Conservation (phyloP, 2,888 invertebrate species). For the Drosophila limbata region DNA sequence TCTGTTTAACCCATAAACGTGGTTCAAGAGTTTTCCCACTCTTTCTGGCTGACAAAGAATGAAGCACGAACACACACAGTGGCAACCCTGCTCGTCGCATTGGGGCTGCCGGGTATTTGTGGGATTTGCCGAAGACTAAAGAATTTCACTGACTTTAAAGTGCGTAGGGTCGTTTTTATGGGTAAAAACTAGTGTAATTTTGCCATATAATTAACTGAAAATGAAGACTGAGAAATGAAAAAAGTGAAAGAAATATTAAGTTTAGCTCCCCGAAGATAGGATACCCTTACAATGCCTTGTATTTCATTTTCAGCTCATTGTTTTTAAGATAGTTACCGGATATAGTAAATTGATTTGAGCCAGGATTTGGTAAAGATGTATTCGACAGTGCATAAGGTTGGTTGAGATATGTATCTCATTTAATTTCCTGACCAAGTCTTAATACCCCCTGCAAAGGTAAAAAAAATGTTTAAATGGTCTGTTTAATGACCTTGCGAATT, state of each 20-base stretch:
- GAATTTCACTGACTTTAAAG: not conserved
- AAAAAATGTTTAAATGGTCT: not conserved
- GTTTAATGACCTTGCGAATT: slow-evolving; percentile 5
- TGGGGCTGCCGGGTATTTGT: slow-evolving; percentile 32
- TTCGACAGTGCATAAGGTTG: no score
- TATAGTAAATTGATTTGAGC: no score
- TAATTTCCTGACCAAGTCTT: no score
- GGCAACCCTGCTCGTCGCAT: slow-evolving; percentile 37
- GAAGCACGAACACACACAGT: slow-evolving; percentile 26
- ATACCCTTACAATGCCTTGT: no score
- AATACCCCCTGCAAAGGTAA: not conserved
- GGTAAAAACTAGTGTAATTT: not conserved
- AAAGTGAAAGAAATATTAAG: no score
- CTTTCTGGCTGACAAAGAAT: slow-evolving; percentile 37
- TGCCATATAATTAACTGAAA: not conserved
- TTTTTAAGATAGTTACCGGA: no score
- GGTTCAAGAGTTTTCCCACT: slow-evolving; percentile 36
- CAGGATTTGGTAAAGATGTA: no score
- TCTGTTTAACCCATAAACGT: slow-evolving; percentile 74
- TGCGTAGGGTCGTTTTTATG: not conserved
- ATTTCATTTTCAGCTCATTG: no score
- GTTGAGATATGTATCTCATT: no score
- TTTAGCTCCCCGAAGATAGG: no score
- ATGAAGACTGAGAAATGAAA: not conserved
- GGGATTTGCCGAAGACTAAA: not conserved